Evolutionary conservation across 2,888 invertebrate species (phyloP), one percentile per base, ranked within the genome.

Genomic region (Dascillus cervinus): DNA sequence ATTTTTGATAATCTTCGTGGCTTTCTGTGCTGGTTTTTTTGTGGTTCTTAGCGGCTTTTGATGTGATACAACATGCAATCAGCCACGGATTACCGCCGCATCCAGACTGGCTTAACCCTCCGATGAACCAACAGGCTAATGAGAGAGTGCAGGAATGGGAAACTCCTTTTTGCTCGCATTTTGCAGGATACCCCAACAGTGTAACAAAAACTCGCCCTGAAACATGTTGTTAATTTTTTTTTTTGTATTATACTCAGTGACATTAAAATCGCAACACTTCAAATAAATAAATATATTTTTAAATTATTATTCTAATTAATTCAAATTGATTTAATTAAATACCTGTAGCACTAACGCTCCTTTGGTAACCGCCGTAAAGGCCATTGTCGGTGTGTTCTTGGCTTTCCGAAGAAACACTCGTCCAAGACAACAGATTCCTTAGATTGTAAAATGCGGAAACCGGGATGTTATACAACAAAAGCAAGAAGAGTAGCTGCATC

Each of bases 61-160:
- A 56, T 3, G 66, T 65, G 22, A 75, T 65, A 49, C 85, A 84
- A 61, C 85, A 85, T 0, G 82, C 77, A 48, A 82, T 77, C 24
- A 84, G 64, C 81, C 81, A 82, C 37, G 71, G 66, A 52, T 73
- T 73, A 24, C 74, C 73, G 1, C 81, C 80, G 43, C 82, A 82
- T 11, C 81, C 79, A 13, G 75, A 64, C 20, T 73, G 71, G 50
- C 77, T 71, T 19, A 70, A 70, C 8, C 84, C 84, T 1, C 84
- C 84, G 14, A 75, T 74, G 43, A 84, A 64, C 83, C 85, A 84
- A 58, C 85, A 86, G 11, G 79, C 73, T 24, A 85, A 63, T 3
- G 82, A 72, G 29, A 85, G 62, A 0, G 81, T 79, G 52, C 85
- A 85, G 1, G 79, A 71, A 49, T 74, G 70, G 1, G 75, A 69